phyloP scores from a whole-genome alignment of 92 coral and sea anemone species.

The Micromussa lordhowensis region DNA sequence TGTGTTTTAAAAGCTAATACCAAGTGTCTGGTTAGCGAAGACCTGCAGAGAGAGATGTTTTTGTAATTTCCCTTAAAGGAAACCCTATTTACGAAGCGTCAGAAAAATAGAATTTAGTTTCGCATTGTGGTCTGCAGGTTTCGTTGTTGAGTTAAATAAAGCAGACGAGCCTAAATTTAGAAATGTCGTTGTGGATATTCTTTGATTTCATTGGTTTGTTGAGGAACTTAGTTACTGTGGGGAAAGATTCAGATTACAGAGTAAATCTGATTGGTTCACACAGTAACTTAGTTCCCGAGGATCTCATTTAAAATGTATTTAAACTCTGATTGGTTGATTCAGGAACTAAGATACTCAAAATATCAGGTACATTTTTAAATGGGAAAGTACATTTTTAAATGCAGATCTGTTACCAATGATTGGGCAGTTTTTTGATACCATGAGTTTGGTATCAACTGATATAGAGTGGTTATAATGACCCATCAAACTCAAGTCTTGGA shows the following conservation, averaged over 20 bases:
- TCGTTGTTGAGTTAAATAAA: background rate
- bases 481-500: too few relatives aligned
- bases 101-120: too few relatives aligned
- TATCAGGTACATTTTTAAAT: conserved; percentile 14
- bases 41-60: too few relatives aligned
- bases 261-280: background rate
- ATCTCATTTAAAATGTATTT: background rate
- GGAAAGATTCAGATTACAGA: background rate
- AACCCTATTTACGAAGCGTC: too few relatives aligned
- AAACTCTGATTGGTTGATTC: background rate
- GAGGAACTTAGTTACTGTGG: background rate
- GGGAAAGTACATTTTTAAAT: conserved; percentile 24
- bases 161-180: background rate
- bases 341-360: background rate
- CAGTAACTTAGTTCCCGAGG: conserved; percentile 1
- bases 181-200: background rate
- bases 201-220: too few relatives aligned
- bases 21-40: too few relatives aligned
- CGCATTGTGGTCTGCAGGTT: background rate
- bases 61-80: too few relatives aligned
- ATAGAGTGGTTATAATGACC: too few relatives aligned
- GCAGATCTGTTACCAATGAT: conserved; percentile 15
- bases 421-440: too few relatives aligned
- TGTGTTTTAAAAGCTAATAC: too few relatives aligned
- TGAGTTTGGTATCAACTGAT: too few relatives aligned